Base-by-base conservation (phyloP, 2,888 invertebrate genomes). In the Harpalus rubripes region DNA sequence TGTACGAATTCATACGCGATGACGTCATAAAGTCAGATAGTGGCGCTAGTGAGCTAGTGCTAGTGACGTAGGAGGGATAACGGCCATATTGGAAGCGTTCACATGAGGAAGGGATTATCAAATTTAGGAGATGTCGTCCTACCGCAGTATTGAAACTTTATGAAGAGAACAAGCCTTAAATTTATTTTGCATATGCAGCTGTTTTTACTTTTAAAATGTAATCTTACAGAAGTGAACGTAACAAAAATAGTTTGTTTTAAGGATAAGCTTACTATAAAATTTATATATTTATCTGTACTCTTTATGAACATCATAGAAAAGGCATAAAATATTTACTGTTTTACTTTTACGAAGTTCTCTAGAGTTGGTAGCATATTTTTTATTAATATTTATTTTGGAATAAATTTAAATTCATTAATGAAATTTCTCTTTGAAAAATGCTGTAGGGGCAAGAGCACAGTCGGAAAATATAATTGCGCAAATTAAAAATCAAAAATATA, bases 1-100 rank as follows among this genome's bases (percentile, higher is more conserved):
- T 78, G 65, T 84, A 61, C 52, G 84, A 84, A 84, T 84, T 78
- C 84, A 84, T 84, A 68, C 61, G 83, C 76, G 78, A 78, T 84
- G 78, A 32, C 65, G 65, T 79, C 84, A 56, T 84, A 84, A 84
- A 84, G 72, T 41, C 22, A 16, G 80, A 52, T 16, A 15, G 44
- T 74, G 41, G 18, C 56, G 26, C 56, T 56, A n/a, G 26, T n/a
- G 22, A 12, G 52, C 22, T 52, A 32, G 56, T n/a, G 74, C 22
- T 58, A 32, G 78, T 58, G 58, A 22, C 58, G 78, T 52, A 52
- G 44, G 10, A 52, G 44, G 44, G 44, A 52, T 52, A 52, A 52
- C 44, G 44, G 44, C 12, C 44, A 52, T 52, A 52, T 52, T 52
- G 44, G 44, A 52, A 12, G 12, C 12, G 44, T 12, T 12, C 8